phyloP scores from a whole-genome alignment of 1,140 invertebrate genomes.

The Drosophila mauritiana region DNA sequence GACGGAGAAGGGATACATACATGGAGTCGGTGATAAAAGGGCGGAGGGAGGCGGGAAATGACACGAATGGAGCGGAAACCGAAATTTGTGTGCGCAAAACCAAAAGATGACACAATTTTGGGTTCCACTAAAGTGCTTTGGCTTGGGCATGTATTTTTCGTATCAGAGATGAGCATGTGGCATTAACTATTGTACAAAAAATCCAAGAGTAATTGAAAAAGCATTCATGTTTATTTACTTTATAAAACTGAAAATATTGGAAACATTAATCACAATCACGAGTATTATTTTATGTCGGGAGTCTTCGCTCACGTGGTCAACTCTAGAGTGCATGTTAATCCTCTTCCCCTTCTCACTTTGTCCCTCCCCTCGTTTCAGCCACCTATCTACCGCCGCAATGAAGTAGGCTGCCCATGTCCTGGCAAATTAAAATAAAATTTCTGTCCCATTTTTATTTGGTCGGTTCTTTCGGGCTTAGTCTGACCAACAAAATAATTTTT shows the following conservation, averaged over 20 bases:
- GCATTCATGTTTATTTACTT: too few species aligned
- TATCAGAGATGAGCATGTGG: neutral
- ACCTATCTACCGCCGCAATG: conserved; percentile 53
- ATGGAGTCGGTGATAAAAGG: neutral
- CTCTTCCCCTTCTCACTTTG: neutral
- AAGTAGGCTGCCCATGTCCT: conserved; percentile 74
- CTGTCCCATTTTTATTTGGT: conserved; percentile 41
- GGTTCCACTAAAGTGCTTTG: conserved; percentile 50
- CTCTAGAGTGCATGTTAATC: conserved; percentile 11
- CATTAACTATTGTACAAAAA: too few species aligned
- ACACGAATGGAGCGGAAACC: conserved; percentile 50
- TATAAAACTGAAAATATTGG: neutral
- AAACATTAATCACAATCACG: neutral
- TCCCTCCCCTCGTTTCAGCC: neutral
- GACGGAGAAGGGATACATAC: neutral
- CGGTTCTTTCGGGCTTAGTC: conserved; percentile 33
- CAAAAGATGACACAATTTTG: conserved; percentile 81
- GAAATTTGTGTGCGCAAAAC: conserved; percentile 74
- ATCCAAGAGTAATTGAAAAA: too few species aligned
- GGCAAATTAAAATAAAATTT: conserved; percentile 77
- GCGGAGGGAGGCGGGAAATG: neutral
- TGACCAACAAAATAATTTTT: conserved; percentile 61
- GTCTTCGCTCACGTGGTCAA: neutral
- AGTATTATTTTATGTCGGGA: neutral
- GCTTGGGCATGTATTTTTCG: conserved; percentile 1